A percentile compares a stretch with the other conserved stretches of the same genome.
Evolutionary conservation across 64 coral and sea anemone genomes (phyloP).

Genomic region (Actinia equina): DNA sequence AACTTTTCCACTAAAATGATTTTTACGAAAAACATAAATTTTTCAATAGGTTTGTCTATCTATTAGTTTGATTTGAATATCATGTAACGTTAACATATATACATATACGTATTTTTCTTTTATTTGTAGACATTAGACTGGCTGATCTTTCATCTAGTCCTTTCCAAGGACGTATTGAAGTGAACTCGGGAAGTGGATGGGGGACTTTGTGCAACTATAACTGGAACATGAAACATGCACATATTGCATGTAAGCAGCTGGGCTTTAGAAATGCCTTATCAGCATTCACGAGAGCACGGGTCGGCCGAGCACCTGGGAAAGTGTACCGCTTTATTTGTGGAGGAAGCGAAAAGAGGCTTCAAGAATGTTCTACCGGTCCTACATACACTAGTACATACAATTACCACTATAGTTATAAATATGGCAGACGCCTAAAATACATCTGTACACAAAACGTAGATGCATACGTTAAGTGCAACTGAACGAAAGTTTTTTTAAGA

Average conservation of each 20-base stretch:
- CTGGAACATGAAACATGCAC: neutral
- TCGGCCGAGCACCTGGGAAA: neutral
- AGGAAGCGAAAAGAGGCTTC: neutral
- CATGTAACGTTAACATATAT: neutral
- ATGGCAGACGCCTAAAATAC: neutral
- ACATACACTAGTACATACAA: neutral
- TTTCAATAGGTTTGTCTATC: too few relatives aligned
- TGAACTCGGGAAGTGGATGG: neutral
- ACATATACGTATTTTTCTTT: neutral
- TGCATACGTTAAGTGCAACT: neutral
- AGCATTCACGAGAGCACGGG: neutral
- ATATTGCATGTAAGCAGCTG: neutral
- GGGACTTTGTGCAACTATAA: neutral
- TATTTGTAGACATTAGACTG: neutral
- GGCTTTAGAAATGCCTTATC: neutral
- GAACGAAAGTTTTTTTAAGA: neutral
- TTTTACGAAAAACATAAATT: too few relatives aligned
- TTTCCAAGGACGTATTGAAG: neutral
- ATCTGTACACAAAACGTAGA: neutral
- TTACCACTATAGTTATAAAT: neutral
- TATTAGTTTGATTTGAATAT: too few relatives aligned
- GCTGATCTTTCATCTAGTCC: neutral
- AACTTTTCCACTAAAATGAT: too few relatives aligned
- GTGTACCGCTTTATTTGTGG: neutral
- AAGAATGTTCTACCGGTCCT: neutral